Conservation (phyloP, 2,797 vertebrate species). For the Phyllotis vaccarum region DNA sequence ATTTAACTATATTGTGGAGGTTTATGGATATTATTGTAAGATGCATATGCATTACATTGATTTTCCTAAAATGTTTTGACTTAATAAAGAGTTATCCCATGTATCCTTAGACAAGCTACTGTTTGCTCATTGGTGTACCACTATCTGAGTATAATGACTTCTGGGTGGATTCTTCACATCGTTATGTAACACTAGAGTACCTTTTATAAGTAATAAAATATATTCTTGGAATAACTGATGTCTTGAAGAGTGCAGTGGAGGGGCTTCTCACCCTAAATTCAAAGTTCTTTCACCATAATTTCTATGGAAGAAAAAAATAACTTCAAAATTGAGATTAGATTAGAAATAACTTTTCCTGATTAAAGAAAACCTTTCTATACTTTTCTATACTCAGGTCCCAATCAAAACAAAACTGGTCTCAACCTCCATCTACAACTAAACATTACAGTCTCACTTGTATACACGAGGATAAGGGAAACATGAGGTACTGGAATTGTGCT, state of each 20-base stretch:
- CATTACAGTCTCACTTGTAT: neutral
- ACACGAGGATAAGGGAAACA: neutral
- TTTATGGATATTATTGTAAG: constrained; percentile 75
- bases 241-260: constrained; percentile 70
- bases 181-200: constrained; percentile 72
- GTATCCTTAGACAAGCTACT: constrained; percentile 71
- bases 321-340: constrained; percentile 18
- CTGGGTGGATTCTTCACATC: constrained; percentile 62
- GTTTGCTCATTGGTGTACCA: constrained; percentile 60
- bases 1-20: constrained; percentile 64
- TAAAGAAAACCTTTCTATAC: neutral
- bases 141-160: constrained; percentile 64
- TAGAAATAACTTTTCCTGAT: neutral
- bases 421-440: neutral
- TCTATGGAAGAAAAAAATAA: neutral
- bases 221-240: constrained; percentile 78
- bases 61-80: constrained; percentile 77
- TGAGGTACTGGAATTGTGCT: neutral
- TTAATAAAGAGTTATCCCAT: constrained; percentile 78
- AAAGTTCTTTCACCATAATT: constrained; percentile 37
- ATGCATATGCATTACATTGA: constrained; percentile 69
- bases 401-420: neutral
- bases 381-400: neutral
- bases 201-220: constrained; percentile 86
- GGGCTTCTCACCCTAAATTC: constrained; percentile 56